Percentiles rank a stretch among this genome's conserved stretches.
Evolutionary conservation across 2,797 vertebrate genomes (phyloP).

Genomic region (Gallinago nigripennis): DNA sequence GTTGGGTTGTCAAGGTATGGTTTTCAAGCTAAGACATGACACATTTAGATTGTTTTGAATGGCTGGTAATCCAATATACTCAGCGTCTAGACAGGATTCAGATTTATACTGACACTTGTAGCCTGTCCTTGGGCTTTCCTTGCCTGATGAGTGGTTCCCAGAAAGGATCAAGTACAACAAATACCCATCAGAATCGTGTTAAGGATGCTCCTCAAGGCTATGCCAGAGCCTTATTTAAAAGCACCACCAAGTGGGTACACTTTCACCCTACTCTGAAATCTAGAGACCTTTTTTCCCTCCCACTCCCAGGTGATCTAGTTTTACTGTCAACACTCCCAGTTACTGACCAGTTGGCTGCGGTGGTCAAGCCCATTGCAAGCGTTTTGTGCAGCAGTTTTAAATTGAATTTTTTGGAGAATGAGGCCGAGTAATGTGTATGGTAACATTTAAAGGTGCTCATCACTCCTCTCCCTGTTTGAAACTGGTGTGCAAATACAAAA

Average conservation of each 20-base stretch:
- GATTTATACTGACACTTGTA: background rate
- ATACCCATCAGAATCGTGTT: background rate
- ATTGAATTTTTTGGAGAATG: background rate
- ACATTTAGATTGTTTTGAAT: background rate
- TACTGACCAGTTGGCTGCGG: background rate
- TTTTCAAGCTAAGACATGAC: background rate
- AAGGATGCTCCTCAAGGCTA: background rate
- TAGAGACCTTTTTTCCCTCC: background rate
- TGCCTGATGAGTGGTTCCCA: background rate
- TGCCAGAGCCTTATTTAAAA: background rate
- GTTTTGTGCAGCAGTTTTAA: background rate
- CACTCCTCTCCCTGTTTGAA: background rate
- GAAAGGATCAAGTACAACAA: background rate
- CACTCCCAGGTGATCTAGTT: background rate
- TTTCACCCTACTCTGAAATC: background rate
- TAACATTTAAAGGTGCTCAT: background rate
- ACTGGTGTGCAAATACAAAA: background rate
- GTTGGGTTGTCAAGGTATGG: background rate
- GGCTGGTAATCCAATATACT: background rate
- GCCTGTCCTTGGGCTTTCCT: background rate
- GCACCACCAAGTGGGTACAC: background rate
- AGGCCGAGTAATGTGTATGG: background rate
- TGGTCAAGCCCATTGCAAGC: background rate
- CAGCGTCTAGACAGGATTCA: background rate
- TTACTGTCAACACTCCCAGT: background rate